These are phyloP conservation scores for Ophioderma brevispina DNA, from an alignment of 35 echinoderm and acorn worm genomes.

Conservation along the genomic window DNA sequence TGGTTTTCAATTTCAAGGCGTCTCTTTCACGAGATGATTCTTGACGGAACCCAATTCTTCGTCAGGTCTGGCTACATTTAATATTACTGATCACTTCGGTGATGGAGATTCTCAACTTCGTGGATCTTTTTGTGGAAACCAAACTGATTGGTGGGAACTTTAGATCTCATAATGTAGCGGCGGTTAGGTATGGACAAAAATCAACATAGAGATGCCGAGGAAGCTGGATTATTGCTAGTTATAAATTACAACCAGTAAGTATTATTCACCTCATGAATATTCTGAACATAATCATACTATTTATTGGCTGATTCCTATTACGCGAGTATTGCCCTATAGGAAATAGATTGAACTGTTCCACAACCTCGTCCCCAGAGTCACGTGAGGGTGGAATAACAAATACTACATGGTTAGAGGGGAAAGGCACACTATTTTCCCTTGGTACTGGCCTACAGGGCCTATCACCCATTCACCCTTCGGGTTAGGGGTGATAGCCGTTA, in stretches of 20 bases:
- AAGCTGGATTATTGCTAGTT: slow-evolving; percentile 89
- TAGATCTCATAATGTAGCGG: slow-evolving; percentile 70
- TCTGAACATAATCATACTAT: too few relatives aligned
- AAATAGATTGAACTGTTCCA: background rate
- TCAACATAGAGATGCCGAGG: slow-evolving; percentile 83
- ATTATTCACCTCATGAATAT: too few relatives aligned
- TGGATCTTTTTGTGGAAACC: slow-evolving; percentile 75
- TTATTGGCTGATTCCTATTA: too few relatives aligned
- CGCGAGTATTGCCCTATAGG: too few relatives aligned
- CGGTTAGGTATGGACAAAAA: slow-evolving; percentile 49
- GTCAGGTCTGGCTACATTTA: slow-evolving; percentile 62
- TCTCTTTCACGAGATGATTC: slow-evolving; percentile 63
- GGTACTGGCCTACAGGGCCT: background rate
- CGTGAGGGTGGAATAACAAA: too few relatives aligned
- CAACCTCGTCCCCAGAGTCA: too few relatives aligned
- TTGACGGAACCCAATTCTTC: slow-evolving; percentile 48
- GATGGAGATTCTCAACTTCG: slow-evolving; percentile 37
- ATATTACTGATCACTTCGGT: slow-evolving; percentile 77
- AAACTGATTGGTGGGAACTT: slow-evolving; percentile 52
- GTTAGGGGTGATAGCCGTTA: background rate
- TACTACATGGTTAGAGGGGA: too few relatives aligned
- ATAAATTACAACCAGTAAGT: slow-evolving; percentile 75
- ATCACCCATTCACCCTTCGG: too few relatives aligned
- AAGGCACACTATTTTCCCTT: too few relatives aligned
- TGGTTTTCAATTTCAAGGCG: too few relatives aligned